phyloP scores from a whole-genome alignment of 1,140 invertebrate species.

The Portunus trituberculatus region DNA sequence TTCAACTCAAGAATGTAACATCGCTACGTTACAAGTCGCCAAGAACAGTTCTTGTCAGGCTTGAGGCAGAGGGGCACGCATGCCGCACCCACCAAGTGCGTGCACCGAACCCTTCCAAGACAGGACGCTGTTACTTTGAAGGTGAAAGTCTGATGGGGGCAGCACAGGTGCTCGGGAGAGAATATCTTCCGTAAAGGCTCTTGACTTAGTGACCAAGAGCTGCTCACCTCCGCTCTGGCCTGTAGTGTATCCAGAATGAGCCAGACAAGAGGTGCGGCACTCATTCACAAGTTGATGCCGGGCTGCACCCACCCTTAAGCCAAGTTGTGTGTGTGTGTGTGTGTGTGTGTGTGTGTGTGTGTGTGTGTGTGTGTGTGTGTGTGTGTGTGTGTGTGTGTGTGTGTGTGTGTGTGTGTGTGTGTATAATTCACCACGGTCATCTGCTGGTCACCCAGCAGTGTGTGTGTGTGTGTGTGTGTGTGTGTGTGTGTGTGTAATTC shows the following conservation, averaged over 20 bases:
- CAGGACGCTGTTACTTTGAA: slow-evolving; percentile 1
- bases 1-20: too few relatives aligned
- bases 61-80: neutral
- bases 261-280: neutral
- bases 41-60: too few relatives aligned
- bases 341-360: too few relatives aligned
- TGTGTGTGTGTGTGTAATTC: neutral
- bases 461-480: neutral
- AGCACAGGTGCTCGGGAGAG: neutral
- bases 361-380: too few relatives aligned
- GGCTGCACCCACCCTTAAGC: too few relatives aligned
- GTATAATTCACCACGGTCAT: too few relatives aligned
- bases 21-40: too few relatives aligned
- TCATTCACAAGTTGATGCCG: too few relatives aligned
- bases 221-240: neutral
- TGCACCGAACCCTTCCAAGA: neutral
- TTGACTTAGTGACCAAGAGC: neutral
- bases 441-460: too few relatives aligned
- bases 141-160: neutral
- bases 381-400: too few relatives aligned
- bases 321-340: too few relatives aligned
- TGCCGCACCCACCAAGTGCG: neutral
- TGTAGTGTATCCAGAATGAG: neutral
- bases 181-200: neutral
- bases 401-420: too few relatives aligned